Conservation (phyloP, 2,113 vertebrate genomes). For the Zeus faber region DNA sequence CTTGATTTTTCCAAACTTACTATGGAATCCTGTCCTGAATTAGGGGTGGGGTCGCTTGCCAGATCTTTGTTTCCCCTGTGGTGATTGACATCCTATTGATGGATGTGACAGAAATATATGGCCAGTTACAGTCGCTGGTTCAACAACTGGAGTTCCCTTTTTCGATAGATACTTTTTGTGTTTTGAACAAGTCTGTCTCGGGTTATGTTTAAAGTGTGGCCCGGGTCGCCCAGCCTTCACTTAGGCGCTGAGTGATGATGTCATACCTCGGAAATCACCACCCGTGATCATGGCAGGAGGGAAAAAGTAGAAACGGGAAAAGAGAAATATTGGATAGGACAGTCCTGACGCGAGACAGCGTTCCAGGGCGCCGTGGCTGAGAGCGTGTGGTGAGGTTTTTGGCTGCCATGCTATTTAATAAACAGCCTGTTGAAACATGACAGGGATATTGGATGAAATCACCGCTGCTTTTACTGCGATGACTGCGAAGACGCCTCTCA, state of each 20-base stretch:
- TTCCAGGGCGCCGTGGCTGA: constrained; percentile 41
- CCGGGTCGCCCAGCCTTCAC: constrained; percentile 42
- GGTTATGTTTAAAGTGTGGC: constrained; percentile 40
- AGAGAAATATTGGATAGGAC: constrained; percentile 57
- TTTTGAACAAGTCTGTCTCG: constrained; percentile 23
- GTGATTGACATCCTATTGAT: constrained; percentile 41
- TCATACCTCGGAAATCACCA: constrained; percentile 57
- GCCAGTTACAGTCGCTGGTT: constrained; percentile 32
- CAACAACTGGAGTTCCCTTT: constrained; percentile 13
- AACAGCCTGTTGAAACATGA: constrained; percentile 66
- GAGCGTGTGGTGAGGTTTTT: constrained; percentile 43
- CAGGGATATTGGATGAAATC: constrained; percentile 66
- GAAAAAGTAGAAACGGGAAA: constrained; percentile 37
- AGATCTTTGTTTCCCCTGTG: constrained; percentile 31
- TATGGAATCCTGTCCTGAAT: constrained; percentile 37
- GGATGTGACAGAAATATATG: constrained; percentile 52
- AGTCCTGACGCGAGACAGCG: constrained; percentile 51
- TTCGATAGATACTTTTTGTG: background rate
- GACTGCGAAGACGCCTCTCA: constrained; percentile 38
- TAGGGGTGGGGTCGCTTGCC: constrained; percentile 31
- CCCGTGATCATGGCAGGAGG: constrained; percentile 41
- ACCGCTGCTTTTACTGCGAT: constrained; percentile 53
- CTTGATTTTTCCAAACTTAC: constrained; percentile 22
- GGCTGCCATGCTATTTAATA: constrained; percentile 55
- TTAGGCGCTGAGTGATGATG: constrained; percentile 62